These are phyloP conservation scores for Coelopa pilipes DNA, from an alignment of 2,888 invertebrate genomes.

Conservation along the genomic window DNA sequence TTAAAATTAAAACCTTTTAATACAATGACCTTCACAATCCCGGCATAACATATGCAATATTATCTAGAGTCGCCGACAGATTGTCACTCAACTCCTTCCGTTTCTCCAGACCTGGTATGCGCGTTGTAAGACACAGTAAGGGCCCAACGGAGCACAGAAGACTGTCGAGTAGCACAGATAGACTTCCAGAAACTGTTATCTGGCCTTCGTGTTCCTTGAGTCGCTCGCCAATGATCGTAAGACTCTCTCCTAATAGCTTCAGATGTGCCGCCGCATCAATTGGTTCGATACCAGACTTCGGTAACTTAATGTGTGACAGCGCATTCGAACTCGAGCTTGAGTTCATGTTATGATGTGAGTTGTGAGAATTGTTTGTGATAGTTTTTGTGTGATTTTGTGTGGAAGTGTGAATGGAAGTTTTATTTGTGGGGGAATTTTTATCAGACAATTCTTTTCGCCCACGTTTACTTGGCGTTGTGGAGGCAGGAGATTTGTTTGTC, in stretches of 20 bases:
- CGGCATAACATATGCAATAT: conserved; percentile 95
- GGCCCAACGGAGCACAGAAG: conserved; percentile 91
- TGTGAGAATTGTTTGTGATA: conserved; percentile 57
- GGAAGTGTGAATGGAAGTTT: conserved; percentile 22
- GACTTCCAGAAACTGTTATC: conserved; percentile 93
- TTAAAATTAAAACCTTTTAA: conserved; percentile 23
- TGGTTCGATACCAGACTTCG: conserved; percentile 76
- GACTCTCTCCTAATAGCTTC: conserved; percentile 90
- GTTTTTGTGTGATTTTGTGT: conserved; percentile 39
- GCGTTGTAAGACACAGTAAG: conserved; percentile 84
- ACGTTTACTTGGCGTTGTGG: conserved; percentile 40
- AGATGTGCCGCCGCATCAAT: conserved; percentile 94
- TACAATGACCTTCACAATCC: conserved; percentile 69
- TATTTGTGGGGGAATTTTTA: not conserved
- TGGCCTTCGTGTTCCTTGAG: conserved; percentile 95
- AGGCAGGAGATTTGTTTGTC: conserved; percentile 13
- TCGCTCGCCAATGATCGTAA: conserved; percentile 91
- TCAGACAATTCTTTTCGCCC: conserved; percentile 38
- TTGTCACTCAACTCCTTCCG: conserved; percentile 72
- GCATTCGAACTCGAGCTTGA: conserved; percentile 15
- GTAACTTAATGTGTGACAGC: conserved; percentile 31
- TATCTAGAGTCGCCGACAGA: conserved; percentile 81
- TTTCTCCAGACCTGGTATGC: conserved; percentile 80
- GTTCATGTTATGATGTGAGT: conserved; percentile 53
- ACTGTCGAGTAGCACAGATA: conserved; percentile 92